These are phyloP conservation scores for Ips typographus DNA, from an alignment of 1,140 invertebrate genomes.

Conservation along the genomic window DNA sequence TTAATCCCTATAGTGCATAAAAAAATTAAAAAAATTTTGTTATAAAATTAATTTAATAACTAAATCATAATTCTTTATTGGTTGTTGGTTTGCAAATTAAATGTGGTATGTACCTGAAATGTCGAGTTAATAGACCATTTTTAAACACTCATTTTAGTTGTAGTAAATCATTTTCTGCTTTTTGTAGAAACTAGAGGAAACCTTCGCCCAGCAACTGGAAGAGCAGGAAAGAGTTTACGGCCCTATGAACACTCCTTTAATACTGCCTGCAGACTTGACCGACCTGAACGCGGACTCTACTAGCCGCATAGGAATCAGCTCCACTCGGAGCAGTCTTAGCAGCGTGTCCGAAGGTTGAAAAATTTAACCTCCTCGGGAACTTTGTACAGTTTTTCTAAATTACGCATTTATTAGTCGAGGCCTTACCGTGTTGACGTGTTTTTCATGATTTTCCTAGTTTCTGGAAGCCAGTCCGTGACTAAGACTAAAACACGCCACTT, in stretches of 20 bases:
- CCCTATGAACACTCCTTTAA: constrained; percentile 55
- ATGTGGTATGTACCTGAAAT: background rate
- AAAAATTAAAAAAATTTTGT: too few species aligned
- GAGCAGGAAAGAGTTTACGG: constrained; percentile 80
- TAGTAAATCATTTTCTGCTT: constrained; percentile 2
- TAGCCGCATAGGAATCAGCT: constrained; percentile 57
- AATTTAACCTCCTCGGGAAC: background rate
- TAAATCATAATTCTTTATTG: background rate
- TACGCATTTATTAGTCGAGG: too few species aligned
- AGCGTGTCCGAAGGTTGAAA: constrained; percentile 63
- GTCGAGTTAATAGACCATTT: too few species aligned
- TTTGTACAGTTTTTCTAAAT: too few species aligned
- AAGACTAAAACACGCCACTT: too few species aligned
- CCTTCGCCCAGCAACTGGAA: constrained; percentile 78
- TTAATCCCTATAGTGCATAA: too few species aligned
- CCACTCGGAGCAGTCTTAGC: constrained; percentile 69
- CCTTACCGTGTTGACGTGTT: too few species aligned
- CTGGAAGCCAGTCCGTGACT: too few species aligned
- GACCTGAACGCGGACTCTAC: constrained; percentile 51
- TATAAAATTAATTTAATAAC: too few species aligned
- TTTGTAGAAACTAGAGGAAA: constrained; percentile 80
- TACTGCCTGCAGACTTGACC: constrained; percentile 64
- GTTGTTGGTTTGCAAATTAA: background rate
- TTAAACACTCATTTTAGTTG: background rate
- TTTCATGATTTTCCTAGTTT: too few species aligned